phyloP scores from a whole-genome alignment of 2,113 vertebrate genomes.

The Zootoca vivipara region DNA sequence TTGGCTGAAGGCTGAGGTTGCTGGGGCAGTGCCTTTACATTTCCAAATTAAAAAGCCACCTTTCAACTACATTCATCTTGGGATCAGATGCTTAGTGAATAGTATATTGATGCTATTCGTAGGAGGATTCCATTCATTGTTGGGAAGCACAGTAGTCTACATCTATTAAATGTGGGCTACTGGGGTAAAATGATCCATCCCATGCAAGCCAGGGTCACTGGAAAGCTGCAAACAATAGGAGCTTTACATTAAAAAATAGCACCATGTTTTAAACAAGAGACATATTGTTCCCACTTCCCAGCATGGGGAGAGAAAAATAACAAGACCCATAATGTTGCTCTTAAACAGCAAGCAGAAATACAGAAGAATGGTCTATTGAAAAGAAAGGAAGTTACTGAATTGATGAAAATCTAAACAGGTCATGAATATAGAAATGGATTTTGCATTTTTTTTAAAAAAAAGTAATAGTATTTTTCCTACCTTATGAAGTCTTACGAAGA shows the following conservation, averaged over 20 bases:
- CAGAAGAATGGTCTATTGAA: neutral
- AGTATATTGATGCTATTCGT: neutral
- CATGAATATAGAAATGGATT: neutral
- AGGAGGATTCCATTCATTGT: conserved; percentile 30
- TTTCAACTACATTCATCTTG: conserved; percentile 38
- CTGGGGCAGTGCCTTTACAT: neutral
- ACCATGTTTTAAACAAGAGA: conserved; percentile 39
- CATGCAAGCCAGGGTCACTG: conserved; percentile 29
- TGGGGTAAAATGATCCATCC: conserved; percentile 38
- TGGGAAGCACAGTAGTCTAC: conserved; percentile 7
- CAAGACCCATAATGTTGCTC: conserved; percentile 3
- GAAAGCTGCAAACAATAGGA: conserved; percentile 45
- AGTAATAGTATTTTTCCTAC: neutral
- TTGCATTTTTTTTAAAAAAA: neutral
- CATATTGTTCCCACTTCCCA: conserved; percentile 8
- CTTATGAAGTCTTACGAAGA: neutral
- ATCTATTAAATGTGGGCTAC: conserved; percentile 31
- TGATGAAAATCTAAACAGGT: conserved; percentile 12
- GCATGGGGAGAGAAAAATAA: neutral
- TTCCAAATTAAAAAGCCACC: neutral
- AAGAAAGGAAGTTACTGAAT: conserved; percentile 11
- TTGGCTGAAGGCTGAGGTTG: no score
- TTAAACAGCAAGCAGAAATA: conserved; percentile 18
- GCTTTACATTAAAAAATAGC: conserved; percentile 47
- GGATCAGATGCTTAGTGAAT: conserved; percentile 3